These are phyloP conservation scores for Phylloscopus collybita DNA, from an alignment of 2,797 vertebrate species.

Conservation along the genomic window DNA sequence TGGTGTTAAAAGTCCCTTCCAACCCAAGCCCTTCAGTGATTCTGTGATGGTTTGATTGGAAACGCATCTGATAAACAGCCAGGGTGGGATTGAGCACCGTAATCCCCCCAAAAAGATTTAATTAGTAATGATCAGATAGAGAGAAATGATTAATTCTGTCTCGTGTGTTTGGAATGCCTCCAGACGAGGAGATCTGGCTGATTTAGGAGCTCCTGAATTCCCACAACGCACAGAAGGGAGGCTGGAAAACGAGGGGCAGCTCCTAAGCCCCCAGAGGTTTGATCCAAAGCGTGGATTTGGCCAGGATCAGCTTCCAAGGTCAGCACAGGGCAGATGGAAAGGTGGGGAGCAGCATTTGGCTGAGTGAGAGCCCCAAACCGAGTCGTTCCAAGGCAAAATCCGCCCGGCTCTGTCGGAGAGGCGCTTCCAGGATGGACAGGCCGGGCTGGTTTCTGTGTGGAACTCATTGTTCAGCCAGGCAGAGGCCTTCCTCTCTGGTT, in stretches of 20 bases:
- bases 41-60: not conserved
- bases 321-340: not conserved
- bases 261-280: not conserved
- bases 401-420: not conserved
- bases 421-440: not conserved
- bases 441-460: conserved; percentile 1
- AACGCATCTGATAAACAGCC: not conserved
- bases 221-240: not conserved
- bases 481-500: conserved; percentile 53
- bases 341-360: not conserved
- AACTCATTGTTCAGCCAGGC: conserved; percentile 1
- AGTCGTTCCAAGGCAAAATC: not conserved
- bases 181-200: not conserved
- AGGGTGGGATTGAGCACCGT: not conserved
- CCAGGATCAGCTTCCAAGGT: not conserved
- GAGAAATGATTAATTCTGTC: not conserved
- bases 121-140: not conserved
- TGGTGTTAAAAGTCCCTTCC: not conserved
- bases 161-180: not conserved
- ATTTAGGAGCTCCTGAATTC: not conserved
- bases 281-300: not conserved
- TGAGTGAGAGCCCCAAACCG: not conserved
- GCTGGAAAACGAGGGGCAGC: not conserved
- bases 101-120: not conserved
- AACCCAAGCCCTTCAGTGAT: not conserved